Percentiles rank a stretch among this genome's conserved stretches.
Conservation (phyloP, 2,888 invertebrate genomes). For the Oxystoma pomonae region DNA sequence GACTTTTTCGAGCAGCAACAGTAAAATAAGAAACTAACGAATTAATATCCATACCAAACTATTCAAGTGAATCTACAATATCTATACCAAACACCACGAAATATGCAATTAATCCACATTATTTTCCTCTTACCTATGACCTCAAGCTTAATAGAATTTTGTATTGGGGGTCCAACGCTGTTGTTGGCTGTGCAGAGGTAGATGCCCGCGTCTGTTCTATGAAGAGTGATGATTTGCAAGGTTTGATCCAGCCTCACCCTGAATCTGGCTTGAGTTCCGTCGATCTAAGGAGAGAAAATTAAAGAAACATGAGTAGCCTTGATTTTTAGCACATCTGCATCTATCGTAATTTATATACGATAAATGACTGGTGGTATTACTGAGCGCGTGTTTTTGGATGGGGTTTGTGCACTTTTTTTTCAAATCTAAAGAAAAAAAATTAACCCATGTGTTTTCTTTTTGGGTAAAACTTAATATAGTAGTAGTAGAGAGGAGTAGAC, state of each 20-base stretch:
- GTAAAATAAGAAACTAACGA: no score
- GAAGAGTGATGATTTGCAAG: constrained; percentile 77
- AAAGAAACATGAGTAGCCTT: no score
- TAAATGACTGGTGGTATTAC: no score
- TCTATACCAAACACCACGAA: neutral
- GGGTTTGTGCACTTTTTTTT: no score
- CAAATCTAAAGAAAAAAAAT: no score
- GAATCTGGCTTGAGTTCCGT: constrained; percentile 67
- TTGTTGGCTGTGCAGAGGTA: constrained; percentile 87
- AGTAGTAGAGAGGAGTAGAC: no score
- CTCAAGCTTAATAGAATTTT: constrained; percentile 64
- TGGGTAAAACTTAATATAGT: no score
- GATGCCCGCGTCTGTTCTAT: constrained; percentile 75
- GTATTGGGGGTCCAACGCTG: constrained; percentile 63
- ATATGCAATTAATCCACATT: neutral
- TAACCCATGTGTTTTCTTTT: no score
- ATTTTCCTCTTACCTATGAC: constrained; percentile 62
- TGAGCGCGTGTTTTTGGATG: no score
- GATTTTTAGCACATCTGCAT: no score
- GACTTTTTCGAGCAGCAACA: neutral
- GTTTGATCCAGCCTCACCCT: constrained; percentile 63
- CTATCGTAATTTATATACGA: no score
- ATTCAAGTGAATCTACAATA: constrained; percentile 1
- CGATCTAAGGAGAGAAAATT: constrained; percentile 55
- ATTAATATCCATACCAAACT: no score